These are phyloP conservation scores for Urocolius indicus DNA, from an alignment of 2,113 vertebrate genomes.

Conservation along the genomic window DNA sequence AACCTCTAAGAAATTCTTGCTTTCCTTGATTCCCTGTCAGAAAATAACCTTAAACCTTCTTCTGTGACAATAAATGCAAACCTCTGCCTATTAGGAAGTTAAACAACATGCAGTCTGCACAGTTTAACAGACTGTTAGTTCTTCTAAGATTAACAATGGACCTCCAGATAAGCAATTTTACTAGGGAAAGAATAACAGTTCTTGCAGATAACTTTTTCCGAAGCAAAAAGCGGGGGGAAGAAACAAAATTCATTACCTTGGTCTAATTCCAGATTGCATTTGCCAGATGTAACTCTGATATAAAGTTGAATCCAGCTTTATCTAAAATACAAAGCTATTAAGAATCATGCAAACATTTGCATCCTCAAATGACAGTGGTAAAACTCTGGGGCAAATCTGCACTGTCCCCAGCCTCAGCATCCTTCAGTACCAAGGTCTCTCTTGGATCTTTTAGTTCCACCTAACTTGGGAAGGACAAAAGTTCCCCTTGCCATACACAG, in stretches of 20 bases:
- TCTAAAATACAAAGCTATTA: background rate
- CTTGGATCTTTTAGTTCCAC: background rate
- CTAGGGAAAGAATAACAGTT: background rate
- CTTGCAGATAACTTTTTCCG: background rate
- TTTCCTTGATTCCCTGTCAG: background rate
- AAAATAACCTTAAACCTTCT: background rate
- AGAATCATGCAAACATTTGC: background rate
- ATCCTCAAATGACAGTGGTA: no score
- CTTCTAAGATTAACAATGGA: background rate
- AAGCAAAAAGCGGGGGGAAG: background rate
- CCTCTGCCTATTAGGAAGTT: background rate
- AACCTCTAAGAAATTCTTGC: background rate
- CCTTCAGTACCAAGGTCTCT: background rate
- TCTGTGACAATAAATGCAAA: background rate
- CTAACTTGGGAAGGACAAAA: background rate
- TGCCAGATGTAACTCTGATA: background rate
- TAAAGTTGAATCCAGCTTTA: background rate
- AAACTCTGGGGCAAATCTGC: background rate
- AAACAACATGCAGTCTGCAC: background rate
- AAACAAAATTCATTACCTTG: background rate
- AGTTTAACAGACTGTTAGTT: accelerated
- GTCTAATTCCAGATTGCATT: background rate
- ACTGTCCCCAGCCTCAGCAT: accelerated
- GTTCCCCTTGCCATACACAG: accelerated
- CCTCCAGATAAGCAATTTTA: background rate